Evolutionary conservation across 23 tunicate species (phyloP), one percentile per base, ranked within the genome.

Genomic region (Clavelina lepadiformis): DNA sequence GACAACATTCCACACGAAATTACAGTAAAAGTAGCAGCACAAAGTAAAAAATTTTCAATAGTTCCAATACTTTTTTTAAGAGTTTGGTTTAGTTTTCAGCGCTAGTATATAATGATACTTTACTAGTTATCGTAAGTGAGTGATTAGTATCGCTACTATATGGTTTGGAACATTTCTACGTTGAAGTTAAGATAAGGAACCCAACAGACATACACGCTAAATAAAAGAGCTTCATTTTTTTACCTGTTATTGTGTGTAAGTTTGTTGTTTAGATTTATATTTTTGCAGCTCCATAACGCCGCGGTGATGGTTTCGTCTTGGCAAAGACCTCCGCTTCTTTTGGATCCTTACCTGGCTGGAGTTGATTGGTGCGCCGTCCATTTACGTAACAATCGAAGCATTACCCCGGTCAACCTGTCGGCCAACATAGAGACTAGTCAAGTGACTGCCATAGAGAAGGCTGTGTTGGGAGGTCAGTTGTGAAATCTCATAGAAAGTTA

Each of bases 281-380:
- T 46, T 25, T 49, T 56, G 29, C 78, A 87, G 96, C 47, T 87
- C 20, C 86, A 87, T 73, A 87, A 87, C 58, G 96, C 86, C 6
- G 86, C 96, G 22, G 76, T 87, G 20, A 56, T 87, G 72, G 53
- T 66, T 47, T 75, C 86, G 58, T 79, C 96, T 36, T 87, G 96
- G 96, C 96, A 87, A 79, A 72, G 96, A 0, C 96, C 96, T 6
- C 86, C 86, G 60, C 79, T 87, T 11, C 72, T 87, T 2, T 69
- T 87, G 27, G 96, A 87, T 67, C 86, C 86, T 15, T 79, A 87
- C 51, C 51, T 79, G 51, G 71, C 82, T 15, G 96, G 96, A 5
- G 82, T 51, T 34, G 96, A 87, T 61, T 87, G 96, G 96, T 87
- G 83, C 59, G 87, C 96, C 28, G 58, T 82, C 34, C 74, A 79